These are phyloP conservation scores for Leucophenga varia DNA, from an alignment of 1,140 invertebrate species.

Conservation along the genomic window DNA sequence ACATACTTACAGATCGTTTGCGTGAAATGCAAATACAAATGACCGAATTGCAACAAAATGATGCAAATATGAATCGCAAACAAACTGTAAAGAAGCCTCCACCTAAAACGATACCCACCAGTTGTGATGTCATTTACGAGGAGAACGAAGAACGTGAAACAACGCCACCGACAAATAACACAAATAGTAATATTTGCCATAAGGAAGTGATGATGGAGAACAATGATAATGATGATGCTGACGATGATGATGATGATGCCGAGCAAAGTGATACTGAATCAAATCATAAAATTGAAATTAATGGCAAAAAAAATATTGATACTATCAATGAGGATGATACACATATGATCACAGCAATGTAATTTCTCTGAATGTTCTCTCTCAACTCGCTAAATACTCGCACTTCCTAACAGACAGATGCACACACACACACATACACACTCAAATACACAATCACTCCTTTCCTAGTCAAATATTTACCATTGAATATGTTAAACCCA, in stretches of 20 bases:
- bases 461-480: no score
- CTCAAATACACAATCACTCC: conserved; percentile 3
- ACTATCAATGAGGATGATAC: conserved; percentile 42
- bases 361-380: conserved; percentile 9
- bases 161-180: conserved; percentile 23
- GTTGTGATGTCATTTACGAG: conserved; percentile 56
- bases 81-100: conserved; percentile 41
- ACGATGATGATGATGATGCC: conserved; percentile 20
- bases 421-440: conserved; percentile 1
- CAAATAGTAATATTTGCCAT: background rate
- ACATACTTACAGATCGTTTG: conserved; percentile 58
- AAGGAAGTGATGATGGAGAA: conserved; percentile 5
- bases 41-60: conserved; percentile 37
- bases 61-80: conserved; percentile 13
- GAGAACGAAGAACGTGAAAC: conserved; percentile 51
- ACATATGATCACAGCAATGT: conserved; percentile 47
- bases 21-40: conserved; percentile 52
- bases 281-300: conserved; percentile 38
- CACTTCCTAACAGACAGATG: conserved; percentile 9
- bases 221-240: conserved; percentile 12
- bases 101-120: conserved; percentile 49
- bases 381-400: conserved; percentile 2
- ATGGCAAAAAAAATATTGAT: conserved; percentile 29
- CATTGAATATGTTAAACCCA: no score
- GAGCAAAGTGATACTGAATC: conserved; percentile 43